Evolutionary conservation across 2,113 vertebrate species (phyloP).

Genomic region (Prinia subflava): DNA sequence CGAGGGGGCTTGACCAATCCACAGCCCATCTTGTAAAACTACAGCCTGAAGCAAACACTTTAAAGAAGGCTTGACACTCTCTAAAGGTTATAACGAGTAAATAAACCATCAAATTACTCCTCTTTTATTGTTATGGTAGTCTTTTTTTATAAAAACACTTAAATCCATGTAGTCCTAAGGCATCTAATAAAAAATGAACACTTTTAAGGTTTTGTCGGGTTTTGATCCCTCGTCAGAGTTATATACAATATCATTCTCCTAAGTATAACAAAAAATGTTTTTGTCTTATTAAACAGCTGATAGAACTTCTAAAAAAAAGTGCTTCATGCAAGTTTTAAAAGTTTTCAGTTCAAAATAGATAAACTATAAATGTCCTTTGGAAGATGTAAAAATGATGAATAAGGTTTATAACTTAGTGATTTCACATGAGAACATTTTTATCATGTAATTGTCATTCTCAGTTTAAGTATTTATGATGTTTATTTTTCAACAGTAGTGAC

Average conservation of each 20-base stretch:
- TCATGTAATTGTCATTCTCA: background rate
- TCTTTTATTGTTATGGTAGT: constrained; percentile 90
- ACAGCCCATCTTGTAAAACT: constrained; percentile 84
- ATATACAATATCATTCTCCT: constrained; percentile 21
- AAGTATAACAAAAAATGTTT: constrained; percentile 20
- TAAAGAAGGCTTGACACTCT: constrained; percentile 81
- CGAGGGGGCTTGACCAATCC: constrained; percentile 78
- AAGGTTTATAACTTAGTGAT: background rate
- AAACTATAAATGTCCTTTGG: background rate
- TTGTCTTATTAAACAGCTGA: constrained; percentile 24
- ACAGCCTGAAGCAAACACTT: constrained; percentile 88
- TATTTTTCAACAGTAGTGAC: background rate
- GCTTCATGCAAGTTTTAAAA: constrained; percentile 47
- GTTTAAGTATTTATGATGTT: background rate
- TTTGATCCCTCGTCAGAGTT: constrained; percentile 61
- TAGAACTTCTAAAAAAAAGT: constrained; percentile 1
- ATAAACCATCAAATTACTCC: constrained; percentile 87
- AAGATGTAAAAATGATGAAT: constrained; percentile 24
- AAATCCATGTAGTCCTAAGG: constrained; percentile 88
- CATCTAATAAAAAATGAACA: constrained; percentile 80
- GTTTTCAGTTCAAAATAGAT: background rate
- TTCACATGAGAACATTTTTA: background rate
- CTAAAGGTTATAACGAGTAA: constrained; percentile 89
- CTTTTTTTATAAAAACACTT: constrained; percentile 79
- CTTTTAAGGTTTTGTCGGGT: constrained; percentile 69